Conservation (phyloP, 2,113 vertebrate species). For the Arenaria interpres region DNA sequence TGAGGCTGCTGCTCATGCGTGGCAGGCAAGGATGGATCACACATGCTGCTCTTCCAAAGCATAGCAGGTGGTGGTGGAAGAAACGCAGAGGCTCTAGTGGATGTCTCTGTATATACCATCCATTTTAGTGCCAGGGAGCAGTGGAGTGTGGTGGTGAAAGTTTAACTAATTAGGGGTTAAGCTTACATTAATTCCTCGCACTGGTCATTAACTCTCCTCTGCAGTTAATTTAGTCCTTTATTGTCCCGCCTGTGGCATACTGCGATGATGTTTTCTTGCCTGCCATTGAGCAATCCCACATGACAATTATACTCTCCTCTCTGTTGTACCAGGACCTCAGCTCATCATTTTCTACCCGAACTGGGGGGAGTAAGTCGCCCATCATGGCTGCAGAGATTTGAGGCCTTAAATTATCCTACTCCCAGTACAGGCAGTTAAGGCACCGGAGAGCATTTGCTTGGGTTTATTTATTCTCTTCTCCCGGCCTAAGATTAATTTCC, state of each 20-base stretch:
- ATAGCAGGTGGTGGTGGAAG: not conserved
- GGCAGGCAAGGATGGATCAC: not conserved
- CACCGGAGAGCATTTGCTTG: not conserved
- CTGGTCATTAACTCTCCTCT: not conserved
- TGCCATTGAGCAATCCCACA: not conserved
- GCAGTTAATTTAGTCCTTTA: not conserved
- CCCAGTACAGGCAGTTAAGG: not conserved
- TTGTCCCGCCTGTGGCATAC: not conserved
- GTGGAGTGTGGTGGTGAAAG: not conserved
- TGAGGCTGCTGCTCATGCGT: not conserved
- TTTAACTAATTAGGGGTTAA: slow-evolving; percentile 3
- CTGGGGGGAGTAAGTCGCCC: not conserved
- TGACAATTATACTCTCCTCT: not conserved
- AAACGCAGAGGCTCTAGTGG: not conserved
- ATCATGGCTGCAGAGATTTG: not conserved
- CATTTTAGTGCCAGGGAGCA: not conserved
- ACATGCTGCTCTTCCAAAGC: not conserved
- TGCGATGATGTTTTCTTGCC: not conserved
- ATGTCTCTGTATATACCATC: not conserved
- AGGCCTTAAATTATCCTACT: not conserved
- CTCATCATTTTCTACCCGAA: not conserved
- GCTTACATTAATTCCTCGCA: not conserved
- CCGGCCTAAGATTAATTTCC: not conserved
- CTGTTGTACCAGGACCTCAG: not conserved
- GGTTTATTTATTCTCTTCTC: not conserved